Evolutionary conservation across 2,113 vertebrate species (phyloP), one percentile per base, ranked within the genome.

Genomic region (Callithrix jacchus): DNA sequence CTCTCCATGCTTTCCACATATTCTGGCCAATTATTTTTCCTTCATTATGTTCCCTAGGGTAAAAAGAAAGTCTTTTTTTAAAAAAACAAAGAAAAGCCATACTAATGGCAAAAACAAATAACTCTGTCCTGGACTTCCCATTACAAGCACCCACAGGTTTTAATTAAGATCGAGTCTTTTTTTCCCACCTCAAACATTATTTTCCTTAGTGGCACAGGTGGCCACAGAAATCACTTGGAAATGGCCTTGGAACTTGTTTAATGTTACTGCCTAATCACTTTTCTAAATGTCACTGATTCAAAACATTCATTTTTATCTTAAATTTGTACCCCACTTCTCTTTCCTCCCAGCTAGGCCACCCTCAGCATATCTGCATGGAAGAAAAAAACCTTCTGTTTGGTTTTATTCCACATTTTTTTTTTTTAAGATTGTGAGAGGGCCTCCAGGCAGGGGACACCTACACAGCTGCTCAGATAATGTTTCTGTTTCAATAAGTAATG

Each of bases 221-320:
- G 52, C 58, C 68, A 70, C 14, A 81, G 35, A 94, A 94, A 96
- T 91, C 52, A 84, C 40, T 86, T 81, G 47, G 64, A 93, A 92
- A 89, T 96, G 68, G 83, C 58, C 68, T 93, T n/a, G 40, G 16
- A 77, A 66, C 37, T 89, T 97, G 94, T 97, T 96, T 96, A 96
- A 89, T 97, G 91, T 84, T 94, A 97, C 37, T 80, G 42, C 76
- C 86, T 94, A 95, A 97, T 96, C 97, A 96, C 42, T 94, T 94
- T 40, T 54, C 89, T 95, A 97, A 97, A 97, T 96, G 71, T 91
- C 95, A 94, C 83, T 94, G 89, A 83, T 84, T 94, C 25, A 7
- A 68, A 79, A 32, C 6, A 25, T 49, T 16, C 14, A n/a, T 61
- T 91, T 94, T 74, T 82, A 30, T 68, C 40, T 86, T 74, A 45